These are phyloP conservation scores for Heliothis subflexa DNA, from an alignment of 1,140 invertebrate species.

Conservation along the genomic window DNA sequence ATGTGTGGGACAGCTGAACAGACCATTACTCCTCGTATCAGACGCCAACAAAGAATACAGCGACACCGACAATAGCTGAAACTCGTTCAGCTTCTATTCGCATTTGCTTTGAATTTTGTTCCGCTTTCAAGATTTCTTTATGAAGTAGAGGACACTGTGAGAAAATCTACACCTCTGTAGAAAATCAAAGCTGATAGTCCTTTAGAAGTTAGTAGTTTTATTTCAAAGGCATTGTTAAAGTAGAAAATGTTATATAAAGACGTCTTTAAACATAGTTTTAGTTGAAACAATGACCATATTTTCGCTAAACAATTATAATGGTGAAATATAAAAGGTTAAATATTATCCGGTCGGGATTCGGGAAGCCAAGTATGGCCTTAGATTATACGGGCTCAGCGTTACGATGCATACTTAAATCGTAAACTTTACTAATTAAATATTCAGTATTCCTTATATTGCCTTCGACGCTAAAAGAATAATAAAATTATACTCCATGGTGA, in stretches of 20 bases:
- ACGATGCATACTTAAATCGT: slow-evolving; percentile 36
- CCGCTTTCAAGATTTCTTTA: slow-evolving; percentile 30
- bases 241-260: too few relatives aligned
- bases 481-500: background rate
- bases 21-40: slow-evolving; percentile 48
- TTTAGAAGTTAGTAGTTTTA: background rate
- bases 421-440: slow-evolving; percentile 45
- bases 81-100: slow-evolving; percentile 32
- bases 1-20: slow-evolving; percentile 37
- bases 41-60: slow-evolving; percentile 47
- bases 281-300: too few relatives aligned
- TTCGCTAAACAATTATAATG: too few relatives aligned
- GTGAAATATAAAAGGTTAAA: background rate
- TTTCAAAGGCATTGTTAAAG: background rate
- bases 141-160: slow-evolving; percentile 15
- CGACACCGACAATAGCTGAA: slow-evolving; percentile 38
- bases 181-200: background rate
- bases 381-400: slow-evolving; percentile 23
- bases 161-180: slow-evolving; percentile 20
- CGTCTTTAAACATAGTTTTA: too few relatives aligned
- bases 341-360: background rate
- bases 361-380: background rate
- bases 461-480: slow-evolving; percentile 28
- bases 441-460: slow-evolving; percentile 37
- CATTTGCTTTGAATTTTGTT: slow-evolving; percentile 44